Percentiles rank a stretch among this genome's conserved stretches.
Conservation (phyloP, 2,113 vertebrate genomes). For the Apistogramma diplotaenia region DNA sequence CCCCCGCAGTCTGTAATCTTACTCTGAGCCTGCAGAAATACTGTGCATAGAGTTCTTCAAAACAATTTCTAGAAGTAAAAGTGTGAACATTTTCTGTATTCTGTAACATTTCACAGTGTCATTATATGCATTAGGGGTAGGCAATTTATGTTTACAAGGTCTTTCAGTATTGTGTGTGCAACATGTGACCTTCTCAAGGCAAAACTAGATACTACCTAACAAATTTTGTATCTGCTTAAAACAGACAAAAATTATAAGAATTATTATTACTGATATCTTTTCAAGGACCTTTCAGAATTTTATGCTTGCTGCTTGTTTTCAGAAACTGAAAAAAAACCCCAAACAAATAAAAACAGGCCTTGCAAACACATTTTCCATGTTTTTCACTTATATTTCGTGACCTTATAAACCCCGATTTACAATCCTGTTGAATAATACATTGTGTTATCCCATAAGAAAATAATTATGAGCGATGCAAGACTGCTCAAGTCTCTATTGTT, state of each 20-base stretch:
- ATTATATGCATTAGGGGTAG: not conserved
- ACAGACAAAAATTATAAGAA: not conserved
- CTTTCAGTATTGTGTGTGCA: not conserved
- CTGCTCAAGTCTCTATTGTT: constrained; percentile 22
- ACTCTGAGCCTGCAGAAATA: not conserved
- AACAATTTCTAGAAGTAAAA: not conserved
- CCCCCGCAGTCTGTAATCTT: not conserved
- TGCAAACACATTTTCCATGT: not conserved
- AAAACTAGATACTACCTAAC: not conserved
- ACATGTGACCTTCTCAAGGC: not conserved
- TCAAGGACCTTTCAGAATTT: not conserved
- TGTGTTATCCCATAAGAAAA: not conserved
- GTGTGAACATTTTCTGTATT: not conserved
- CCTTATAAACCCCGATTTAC: not conserved
- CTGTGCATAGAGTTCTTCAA: not conserved
- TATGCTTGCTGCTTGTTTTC: not conserved
- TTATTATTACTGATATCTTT: not conserved
- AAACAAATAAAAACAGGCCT: too few relatives aligned
- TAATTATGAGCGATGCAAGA: not conserved
- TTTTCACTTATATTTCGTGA: not conserved
- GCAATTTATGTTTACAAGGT: too few relatives aligned
- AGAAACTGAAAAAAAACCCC: not conserved
- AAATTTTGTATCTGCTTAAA: not conserved
- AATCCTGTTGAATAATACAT: not conserved
- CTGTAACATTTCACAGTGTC: not conserved